Percentiles rank a stretch among this genome's conserved stretches.
These are phyloP conservation scores for Mythimna lalbum DNA, from an alignment of 2,888 invertebrate genomes.

Conservation along the genomic window DNA sequence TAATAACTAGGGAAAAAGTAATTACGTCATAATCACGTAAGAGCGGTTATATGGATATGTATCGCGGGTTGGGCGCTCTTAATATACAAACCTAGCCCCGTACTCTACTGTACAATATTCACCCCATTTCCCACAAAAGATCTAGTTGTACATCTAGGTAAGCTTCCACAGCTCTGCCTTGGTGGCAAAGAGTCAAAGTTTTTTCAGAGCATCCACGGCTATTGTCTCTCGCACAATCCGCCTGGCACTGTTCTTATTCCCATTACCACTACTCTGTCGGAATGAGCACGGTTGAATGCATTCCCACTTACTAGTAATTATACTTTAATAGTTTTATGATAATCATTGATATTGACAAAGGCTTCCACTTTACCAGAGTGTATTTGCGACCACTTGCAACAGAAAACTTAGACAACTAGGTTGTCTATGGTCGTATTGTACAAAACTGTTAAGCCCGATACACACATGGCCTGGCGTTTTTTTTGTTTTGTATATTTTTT, in stretches of 20 bases:
- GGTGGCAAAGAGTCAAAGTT: slow-evolving; percentile 60
- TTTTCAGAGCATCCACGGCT: slow-evolving; percentile 58
- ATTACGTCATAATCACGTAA: no score
- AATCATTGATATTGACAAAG: background rate
- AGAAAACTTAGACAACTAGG: no score
- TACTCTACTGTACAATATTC: slow-evolving; percentile 6
- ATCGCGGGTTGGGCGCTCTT: no score
- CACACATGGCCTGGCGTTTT: no score
- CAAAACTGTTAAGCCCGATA: no score
- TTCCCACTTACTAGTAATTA: slow-evolving; percentile 21
- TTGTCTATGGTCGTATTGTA: no score
- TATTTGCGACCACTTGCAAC: no score
- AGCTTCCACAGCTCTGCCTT: slow-evolving; percentile 18
- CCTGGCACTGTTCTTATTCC: slow-evolving; percentile 60
- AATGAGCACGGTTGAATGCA: slow-evolving; percentile 45
- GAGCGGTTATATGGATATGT: no score
- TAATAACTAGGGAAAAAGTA: no score
- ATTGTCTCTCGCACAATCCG: slow-evolving; percentile 72
- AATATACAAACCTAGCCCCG: no score
- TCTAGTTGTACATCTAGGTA: slow-evolving; percentile 29
- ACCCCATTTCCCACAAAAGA: slow-evolving; percentile 39
- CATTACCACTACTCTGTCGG: slow-evolving; percentile 58
- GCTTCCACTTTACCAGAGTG: no score
- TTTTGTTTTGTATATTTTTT: no score
- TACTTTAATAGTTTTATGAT: background rate